Evolutionary conservation across 2,797 vertebrate species (phyloP), one percentile per base, ranked within the genome.

Genomic region (Phoebastria nigripes): DNA sequence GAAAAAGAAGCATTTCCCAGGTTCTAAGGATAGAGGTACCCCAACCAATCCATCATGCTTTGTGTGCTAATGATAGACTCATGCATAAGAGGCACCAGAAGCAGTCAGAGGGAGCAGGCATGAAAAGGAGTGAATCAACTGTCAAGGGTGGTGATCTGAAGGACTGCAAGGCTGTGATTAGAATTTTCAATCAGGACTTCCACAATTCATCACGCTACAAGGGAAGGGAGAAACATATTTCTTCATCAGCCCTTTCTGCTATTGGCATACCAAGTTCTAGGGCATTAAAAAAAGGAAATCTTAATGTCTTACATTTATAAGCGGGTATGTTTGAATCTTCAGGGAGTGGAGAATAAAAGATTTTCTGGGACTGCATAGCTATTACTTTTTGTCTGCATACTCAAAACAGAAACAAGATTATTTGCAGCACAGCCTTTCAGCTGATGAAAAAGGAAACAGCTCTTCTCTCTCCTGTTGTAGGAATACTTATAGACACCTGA

Each of bases 121-220:
- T 98, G 98, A 98, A 98, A 98, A 98, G 97, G 97, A 98, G 98
- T 97, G 98, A 98, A 98, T 98, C 98, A 98, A 98, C 98, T 98
- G 98, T 99, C 98, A 98, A 70, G 63, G 88, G 96, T 87, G 96
- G 97, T 94, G 97, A 98, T 97, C 98, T 98, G 98, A 98, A 98
- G 97, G 97, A 98, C 97, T 96, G 97, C 93, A 67, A 95, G 91
- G 96, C 97, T 98, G 98, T 99, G 99, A 98, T 98, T 98, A 98
- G 98, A 99, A 99, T 99, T 98, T 98, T 96, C 98, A 99, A 98
- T 98, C 97, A 97, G 97, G 94, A 93, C 97, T 97, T 97, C 90
- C 94, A 84, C 61, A 72, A 97, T 97, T 96, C 96, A 96, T 97
- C 97, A 95, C 7, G 46, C 89, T 94, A 37, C 58, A 12, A 56